phyloP scores from a whole-genome alignment of 2,113 vertebrate genomes.

The Lophius piscatorius region DNA sequence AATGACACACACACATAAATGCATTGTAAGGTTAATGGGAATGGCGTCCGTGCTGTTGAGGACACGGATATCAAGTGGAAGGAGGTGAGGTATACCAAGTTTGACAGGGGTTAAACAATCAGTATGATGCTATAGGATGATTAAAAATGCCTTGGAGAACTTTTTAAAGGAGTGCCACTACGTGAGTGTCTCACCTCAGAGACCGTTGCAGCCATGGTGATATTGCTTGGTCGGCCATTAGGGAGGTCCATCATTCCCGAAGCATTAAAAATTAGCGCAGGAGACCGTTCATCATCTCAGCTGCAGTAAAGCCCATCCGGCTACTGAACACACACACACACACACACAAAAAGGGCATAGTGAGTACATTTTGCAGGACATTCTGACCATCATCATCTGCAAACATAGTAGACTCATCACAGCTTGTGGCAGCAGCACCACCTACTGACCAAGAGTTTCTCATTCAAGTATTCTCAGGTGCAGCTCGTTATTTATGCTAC shows the following conservation, averaged over 20 bases:
- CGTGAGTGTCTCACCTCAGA: constrained; percentile 86
- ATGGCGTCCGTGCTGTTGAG: background rate
- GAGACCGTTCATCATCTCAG: constrained; percentile 82
- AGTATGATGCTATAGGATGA: background rate
- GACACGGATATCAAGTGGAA: background rate
- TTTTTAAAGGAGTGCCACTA: background rate
- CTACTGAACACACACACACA: constrained; percentile 51
- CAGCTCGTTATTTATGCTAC: background rate
- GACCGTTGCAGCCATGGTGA: constrained; percentile 80
- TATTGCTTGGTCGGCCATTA: constrained; percentile 89
- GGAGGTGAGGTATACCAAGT: background rate
- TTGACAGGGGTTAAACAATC: background rate
- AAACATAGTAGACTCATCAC: background rate
- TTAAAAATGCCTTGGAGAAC: background rate
- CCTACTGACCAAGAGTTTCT: constrained; percentile 19
- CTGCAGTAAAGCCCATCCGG: constrained; percentile 77
- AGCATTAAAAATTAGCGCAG: constrained; percentile 82
- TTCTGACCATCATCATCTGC: background rate
- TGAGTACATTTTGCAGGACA: background rate
- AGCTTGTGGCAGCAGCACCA: constrained; percentile 26
- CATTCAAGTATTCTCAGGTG: background rate
- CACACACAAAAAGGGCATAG: background rate
- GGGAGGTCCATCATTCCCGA: constrained; percentile 94
- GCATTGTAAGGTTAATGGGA: background rate
- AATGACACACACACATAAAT: constrained; percentile 15